Evolutionary conservation across 2,888 invertebrate genomes (phyloP).

Genomic region (Pseudococcus longispinus): DNA sequence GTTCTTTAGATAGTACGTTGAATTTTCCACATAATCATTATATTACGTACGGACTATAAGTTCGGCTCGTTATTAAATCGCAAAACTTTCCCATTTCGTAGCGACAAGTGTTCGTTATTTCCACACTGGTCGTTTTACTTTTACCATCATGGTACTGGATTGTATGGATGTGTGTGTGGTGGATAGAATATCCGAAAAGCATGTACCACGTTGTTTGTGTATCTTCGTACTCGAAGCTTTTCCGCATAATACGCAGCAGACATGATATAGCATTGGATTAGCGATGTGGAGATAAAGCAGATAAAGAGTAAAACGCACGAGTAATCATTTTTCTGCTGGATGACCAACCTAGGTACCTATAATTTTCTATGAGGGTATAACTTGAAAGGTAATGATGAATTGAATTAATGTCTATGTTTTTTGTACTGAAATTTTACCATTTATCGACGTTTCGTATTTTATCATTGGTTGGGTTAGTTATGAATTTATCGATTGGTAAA

Average conservation of each 20-base stretch:
- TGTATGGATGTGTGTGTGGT: background rate
- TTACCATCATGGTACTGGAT: background rate
- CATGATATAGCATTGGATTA: background rate
- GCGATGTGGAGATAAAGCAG: background rate
- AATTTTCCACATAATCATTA: conserved; percentile 7
- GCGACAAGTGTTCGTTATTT: conserved; percentile 19
- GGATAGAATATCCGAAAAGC: background rate
- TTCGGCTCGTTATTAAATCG: conserved; percentile 19
- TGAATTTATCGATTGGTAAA: background rate
- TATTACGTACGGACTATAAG: background rate
- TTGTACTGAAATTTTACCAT: background rate
- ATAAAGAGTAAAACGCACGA: background rate
- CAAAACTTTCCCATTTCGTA: conserved; percentile 4
- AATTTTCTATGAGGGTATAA: background rate
- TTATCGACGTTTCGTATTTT: background rate
- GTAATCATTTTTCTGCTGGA: background rate
- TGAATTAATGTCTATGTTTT: background rate
- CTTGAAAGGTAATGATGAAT: background rate
- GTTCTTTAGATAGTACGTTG: background rate
- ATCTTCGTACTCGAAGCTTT: background rate
- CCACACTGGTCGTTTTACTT: background rate
- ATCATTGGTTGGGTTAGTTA: background rate
- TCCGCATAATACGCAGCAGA: background rate
- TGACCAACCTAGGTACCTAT: background rate
- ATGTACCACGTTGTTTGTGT: background rate